Base-by-base conservation (phyloP, 2,797 vertebrate species). In the Enteromius paludinosus region DNA sequence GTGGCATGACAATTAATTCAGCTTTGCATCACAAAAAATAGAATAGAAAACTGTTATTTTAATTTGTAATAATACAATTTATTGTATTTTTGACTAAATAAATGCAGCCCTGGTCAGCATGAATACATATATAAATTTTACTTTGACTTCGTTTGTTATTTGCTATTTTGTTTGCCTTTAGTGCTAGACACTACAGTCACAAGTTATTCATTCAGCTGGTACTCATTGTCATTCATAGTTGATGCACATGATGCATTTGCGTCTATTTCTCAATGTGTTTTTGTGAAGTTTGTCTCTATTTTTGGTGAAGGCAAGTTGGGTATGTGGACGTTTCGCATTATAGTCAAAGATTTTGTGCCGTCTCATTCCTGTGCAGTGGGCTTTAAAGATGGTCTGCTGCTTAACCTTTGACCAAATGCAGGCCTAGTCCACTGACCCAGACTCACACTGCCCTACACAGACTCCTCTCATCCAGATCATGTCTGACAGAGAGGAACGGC, bases 351-450 rank as follows among this genome's bases (percentile, higher is more conserved):
- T 41, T 52, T 28, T 61, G 64, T 49, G 70, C 75, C 56, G 20
- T 79, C 75, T 87, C 64, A 72, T 81, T 64, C 84, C 83, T 70
- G 69, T 85, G 41, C 78, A 85, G 82, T 64, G 74, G 59, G 56
- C 70, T 82, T 85, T 87, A 82, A 85, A 79, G 64, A 52, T 79
- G 85, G 62, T 83, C 68, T 81, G 61, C 75, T 73, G 25, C 61
- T 65, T 83, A 77, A 78, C 83, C 84, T 86, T 62, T 65, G 79
- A 86, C 75, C 79, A 18, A 17, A 69, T 43, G 23, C 41, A 68
- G 25, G 70, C 78, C 70, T 80, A 64, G 30, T 49, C 74, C 62
- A 71, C 15, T 83, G 85, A 83, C 68, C 80, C 86, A 75, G 41
- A 83, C 47, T 41, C 64, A 77, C 81, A 78, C 59, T 65, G 11